phyloP scores from a whole-genome alignment of 2,113 vertebrate genomes.

The Planiliza haematocheilus region DNA sequence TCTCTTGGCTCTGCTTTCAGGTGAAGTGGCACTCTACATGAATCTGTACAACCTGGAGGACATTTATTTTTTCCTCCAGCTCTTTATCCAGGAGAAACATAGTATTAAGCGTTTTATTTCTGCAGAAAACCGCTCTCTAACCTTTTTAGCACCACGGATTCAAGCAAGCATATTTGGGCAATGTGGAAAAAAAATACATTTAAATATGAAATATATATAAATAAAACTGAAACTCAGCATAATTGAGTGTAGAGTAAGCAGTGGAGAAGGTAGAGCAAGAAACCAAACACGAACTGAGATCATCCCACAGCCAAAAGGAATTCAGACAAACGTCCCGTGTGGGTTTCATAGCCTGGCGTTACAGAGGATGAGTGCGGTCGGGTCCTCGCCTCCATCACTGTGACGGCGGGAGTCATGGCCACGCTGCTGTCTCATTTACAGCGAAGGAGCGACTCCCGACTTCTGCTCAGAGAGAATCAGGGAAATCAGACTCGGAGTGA shows the following conservation, averaged over 20 bases:
- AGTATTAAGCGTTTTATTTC: too few species aligned
- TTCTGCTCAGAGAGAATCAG: not conserved
- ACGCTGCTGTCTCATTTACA: constrained; percentile 23
- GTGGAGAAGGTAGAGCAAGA: too few species aligned
- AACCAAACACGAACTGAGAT: too few species aligned
- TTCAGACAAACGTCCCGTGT: constrained; percentile 1
- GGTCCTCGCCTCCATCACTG: constrained; percentile 2
- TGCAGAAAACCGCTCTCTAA: too few species aligned
- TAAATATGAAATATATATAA: too few species aligned
- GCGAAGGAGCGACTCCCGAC: not conserved
- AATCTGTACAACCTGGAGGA: constrained; percentile 3
- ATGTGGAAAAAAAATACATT: too few species aligned
- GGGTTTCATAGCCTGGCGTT: constrained; percentile 22
- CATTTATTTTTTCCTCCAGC: not conserved
- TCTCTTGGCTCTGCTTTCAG: constrained; percentile 33
- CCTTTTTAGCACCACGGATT: too few species aligned
- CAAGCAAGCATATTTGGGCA: too few species aligned
- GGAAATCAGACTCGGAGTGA: constrained; percentile 1
- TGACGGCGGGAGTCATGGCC: not conserved
- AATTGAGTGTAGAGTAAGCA: too few species aligned
- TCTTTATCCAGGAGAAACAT: not conserved
- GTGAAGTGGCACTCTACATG: constrained; percentile 47
- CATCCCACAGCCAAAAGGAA: not conserved
- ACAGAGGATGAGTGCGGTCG: constrained; percentile 9
- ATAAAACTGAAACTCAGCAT: too few species aligned